Evolutionary conservation across 1,140 invertebrate species (phyloP).

Genomic region (Cheumatopsyche charites): DNA sequence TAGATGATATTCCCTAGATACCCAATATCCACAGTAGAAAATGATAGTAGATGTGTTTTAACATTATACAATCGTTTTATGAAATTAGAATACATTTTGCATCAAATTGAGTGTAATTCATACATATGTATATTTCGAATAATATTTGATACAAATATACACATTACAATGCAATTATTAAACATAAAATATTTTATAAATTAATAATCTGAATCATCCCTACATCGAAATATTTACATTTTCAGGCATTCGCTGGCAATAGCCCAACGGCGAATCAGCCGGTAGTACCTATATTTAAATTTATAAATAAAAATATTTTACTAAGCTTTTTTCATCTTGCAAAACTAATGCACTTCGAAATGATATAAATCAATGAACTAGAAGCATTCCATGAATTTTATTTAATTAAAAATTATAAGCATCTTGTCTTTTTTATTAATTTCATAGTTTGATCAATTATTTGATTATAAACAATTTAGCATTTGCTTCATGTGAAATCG

Average conservation of each 20-base stretch:
- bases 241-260: slow-evolving; percentile 71
- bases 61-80: not conserved
- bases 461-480: too few relatives aligned
- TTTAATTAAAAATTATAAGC: slow-evolving; percentile 31
- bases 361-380: not conserved
- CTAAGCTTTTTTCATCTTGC: slow-evolving; percentile 27
- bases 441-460: too few relatives aligned
- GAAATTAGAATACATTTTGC: too few relatives aligned
- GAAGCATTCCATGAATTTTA: slow-evolving; percentile 11
- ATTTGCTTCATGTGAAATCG: too few relatives aligned
- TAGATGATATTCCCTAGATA: not conserved
- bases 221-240: slow-evolving; percentile 50
- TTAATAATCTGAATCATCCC: not conserved
- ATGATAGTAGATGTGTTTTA: not conserved
- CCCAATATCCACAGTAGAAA: slow-evolving; percentile 14
- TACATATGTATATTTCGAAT: too few relatives aligned
- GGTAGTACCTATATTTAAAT: slow-evolving; percentile 60
- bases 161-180: too few relatives aligned
- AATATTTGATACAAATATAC: too few relatives aligned
- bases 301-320: slow-evolving; percentile 26
- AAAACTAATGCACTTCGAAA: slow-evolving; percentile 36
- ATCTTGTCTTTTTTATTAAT: slow-evolving; percentile 37
- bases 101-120: too few relatives aligned
- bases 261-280: slow-evolving; percentile 71
- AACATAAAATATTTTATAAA: too few relatives aligned